phyloP scores from a whole-genome alignment of 2,888 invertebrate species.

The Allolobophora icterica region DNA sequence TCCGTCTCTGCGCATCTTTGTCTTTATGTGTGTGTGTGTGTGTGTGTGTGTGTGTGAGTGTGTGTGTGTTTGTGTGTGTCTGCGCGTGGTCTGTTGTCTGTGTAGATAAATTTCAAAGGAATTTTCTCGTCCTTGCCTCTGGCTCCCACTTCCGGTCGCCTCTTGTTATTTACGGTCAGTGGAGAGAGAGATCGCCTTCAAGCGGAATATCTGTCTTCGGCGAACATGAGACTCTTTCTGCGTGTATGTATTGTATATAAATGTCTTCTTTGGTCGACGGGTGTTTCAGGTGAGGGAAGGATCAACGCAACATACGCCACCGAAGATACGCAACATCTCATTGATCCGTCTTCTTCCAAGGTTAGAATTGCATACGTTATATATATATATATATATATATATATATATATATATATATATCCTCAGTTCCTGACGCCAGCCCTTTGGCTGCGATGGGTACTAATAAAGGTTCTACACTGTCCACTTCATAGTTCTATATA shows the following conservation, averaged over 20 bases:
- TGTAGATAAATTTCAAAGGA: not conserved
- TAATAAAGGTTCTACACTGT: no score
- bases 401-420: no score
- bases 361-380: not conserved
- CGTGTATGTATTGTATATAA: no score
- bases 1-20: no score
- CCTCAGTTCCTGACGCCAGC: no score
- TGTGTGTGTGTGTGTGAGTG: no score
- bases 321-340: conserved; percentile 25
- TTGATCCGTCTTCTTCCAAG: not conserved
- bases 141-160: not conserved
- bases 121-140: not conserved
- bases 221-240: not conserved
- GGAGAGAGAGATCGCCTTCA: not conserved
- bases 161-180: not conserved
- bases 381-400: not conserved
- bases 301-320: not conserved
- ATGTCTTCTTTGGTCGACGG: not conserved
- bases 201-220: not conserved
- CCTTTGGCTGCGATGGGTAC: no score
- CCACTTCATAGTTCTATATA: no score
- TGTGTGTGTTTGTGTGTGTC: not conserved
- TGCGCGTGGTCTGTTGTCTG: not conserved
- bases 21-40: no score
- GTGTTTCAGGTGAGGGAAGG: not conserved